phyloP scores from a whole-genome alignment of 2,797 vertebrate genomes.

The Halcyon leucocephala region DNA sequence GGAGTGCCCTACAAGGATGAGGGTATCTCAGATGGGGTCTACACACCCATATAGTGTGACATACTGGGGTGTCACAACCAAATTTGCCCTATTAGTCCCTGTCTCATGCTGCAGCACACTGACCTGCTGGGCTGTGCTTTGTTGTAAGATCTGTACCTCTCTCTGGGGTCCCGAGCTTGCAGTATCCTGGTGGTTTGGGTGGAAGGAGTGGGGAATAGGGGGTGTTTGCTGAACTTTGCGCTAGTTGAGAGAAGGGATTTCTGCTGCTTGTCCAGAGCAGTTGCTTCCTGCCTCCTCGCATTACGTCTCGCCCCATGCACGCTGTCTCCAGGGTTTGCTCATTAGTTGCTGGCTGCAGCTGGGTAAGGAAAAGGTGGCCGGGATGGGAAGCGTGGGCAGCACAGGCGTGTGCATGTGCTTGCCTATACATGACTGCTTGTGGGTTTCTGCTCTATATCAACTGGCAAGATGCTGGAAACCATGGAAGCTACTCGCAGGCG shows the following conservation, averaged over 20 bases:
- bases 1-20: neutral
- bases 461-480: neutral
- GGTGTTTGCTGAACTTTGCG: slow-evolving; percentile 48
- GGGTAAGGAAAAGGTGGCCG: slow-evolving; percentile 25
- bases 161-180: neutral
- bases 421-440: accelerated
- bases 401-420: neutral
- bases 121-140: neutral
- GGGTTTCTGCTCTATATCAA: accelerated
- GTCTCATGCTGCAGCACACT: neutral
- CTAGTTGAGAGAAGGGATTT: slow-evolving; percentile 10
- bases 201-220: neutral
- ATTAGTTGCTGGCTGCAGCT: slow-evolving; percentile 32
- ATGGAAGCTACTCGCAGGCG: accelerated
- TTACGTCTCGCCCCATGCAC: neutral
- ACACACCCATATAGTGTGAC: neutral
- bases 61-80: neutral
- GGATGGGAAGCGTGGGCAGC: neutral
- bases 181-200: neutral
- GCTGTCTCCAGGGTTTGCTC: neutral
- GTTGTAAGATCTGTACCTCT: neutral
- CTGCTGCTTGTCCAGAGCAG: neutral
- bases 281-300: slow-evolving; percentile 10
- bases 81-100: neutral
- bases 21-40: neutral